phyloP scores from a whole-genome alignment of 2,797 vertebrate genomes.

The Garrulus glandarius region DNA sequence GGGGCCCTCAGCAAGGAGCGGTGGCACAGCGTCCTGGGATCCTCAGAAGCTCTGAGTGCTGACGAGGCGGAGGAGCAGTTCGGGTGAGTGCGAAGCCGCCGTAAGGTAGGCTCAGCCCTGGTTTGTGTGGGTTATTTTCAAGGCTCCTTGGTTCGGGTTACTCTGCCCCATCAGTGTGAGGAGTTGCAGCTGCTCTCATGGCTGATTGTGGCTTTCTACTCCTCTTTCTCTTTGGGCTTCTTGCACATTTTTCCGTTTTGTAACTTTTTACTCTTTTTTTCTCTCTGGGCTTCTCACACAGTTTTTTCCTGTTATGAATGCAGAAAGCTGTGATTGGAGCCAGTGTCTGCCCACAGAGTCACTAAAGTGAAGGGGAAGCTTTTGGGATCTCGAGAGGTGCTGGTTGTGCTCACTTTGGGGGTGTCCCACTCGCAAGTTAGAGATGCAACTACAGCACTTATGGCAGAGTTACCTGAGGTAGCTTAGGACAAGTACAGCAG shows the following conservation, averaged over 20 bases:
- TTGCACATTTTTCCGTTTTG: background rate
- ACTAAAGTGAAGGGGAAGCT: accelerated
- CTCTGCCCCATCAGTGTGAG: background rate
- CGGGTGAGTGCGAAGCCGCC: background rate
- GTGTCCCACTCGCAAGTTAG: background rate
- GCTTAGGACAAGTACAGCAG: accelerated
- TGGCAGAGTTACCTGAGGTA: background rate
- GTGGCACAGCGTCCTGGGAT: background rate
- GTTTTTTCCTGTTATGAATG: background rate
- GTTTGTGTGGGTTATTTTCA: background rate
- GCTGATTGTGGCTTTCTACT: background rate
- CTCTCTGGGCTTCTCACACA: background rate
- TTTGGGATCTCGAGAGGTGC: background rate
- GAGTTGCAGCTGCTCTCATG: constrained; percentile 13
- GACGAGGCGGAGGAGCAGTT: constrained; percentile 36
- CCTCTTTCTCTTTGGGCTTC: background rate
- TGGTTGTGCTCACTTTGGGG: background rate
- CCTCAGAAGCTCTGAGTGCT: background rate
- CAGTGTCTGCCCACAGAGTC: background rate
- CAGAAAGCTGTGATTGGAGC: background rate
- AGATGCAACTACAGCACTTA: background rate
- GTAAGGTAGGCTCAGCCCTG: accelerated
- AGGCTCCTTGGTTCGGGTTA: background rate
- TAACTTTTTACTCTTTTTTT: background rate
- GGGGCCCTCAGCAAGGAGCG: background rate